Evolutionary conservation across 2,797 vertebrate species (phyloP), one percentile per base, ranked within the genome.

Genomic region (Heliangelus exortis): DNA sequence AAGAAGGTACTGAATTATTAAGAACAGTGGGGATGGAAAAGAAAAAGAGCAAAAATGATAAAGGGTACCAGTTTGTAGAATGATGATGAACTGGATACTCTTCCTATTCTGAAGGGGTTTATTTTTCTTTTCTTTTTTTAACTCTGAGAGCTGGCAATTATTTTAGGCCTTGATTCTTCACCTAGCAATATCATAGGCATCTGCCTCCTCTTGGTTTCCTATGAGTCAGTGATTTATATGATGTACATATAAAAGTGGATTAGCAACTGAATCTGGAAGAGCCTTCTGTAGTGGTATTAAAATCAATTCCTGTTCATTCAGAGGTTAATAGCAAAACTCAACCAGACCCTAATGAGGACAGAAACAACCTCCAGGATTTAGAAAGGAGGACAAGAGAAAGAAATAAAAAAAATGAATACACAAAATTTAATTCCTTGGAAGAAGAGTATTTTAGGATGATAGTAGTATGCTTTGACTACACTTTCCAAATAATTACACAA

Each of bases 1-100:
- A 95, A 92, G 87, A 87, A 82, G n/a, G 50, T 87, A 77, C 80
- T 96, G 85, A 96, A 96, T 94, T 96, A 95, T 94, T 95, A 91
- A 97, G 87, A 92, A 55, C 28, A 85, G 74, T 65, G 55, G 16
- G 20, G 41, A 77, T 82, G 10, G 77, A 87, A 93, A 86, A 93
- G 88, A 89, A 87, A 84, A 95, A 81, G 61, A 86, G 50, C 33
- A 65, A 94, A 90, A 92, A 41, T 23, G 36, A 62, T 91, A 81
- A 86, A 92, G 73, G 15, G 53, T 71, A 91, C 61, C 45, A 73
- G 53, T 89, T 87, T 80, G 80, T 50, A 84, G 77, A 92, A 80
- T 74, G 87, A 88, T 65, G 80, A 91, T 84, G 71, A 89, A 90
- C 62, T 91, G 53, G 71, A 73, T 71, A 78, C 21, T 67, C 26